Conservation (phyloP, 2,888 invertebrate species). For the Mesorhabditis sp. region DNA sequence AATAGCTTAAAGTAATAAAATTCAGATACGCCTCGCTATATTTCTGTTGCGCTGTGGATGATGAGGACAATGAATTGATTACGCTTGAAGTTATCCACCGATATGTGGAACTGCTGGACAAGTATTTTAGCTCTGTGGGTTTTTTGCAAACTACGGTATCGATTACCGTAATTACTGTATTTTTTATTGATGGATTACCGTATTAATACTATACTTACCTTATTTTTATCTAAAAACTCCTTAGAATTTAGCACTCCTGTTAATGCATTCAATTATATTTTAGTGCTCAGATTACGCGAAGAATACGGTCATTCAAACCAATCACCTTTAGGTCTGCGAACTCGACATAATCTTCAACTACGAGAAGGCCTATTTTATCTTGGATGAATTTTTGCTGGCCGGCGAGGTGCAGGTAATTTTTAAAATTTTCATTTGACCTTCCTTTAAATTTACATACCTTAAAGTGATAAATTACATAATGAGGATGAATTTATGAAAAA, state of each 20-base stretch:
- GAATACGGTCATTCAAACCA: no score
- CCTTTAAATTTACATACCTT: no score
- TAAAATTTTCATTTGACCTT: neutral
- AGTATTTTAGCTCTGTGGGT: constrained; percentile 99
- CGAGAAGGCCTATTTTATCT: constrained; percentile 97
- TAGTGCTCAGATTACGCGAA: constrained; percentile 21
- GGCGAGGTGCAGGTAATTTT: constrained; percentile 82
- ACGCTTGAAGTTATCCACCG: constrained; percentile 84
- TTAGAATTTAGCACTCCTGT: neutral
- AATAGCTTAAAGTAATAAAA: neutral
- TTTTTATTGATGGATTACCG: no score
- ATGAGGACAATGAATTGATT: constrained; percentile 92
- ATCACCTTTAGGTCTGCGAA: constrained; percentile 80
- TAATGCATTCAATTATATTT: constrained; percentile 11
- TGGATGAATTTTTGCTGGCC: constrained; percentile 91
- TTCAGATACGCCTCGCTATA: constrained; percentile 93
- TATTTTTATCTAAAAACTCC: no score
- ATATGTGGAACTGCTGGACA: constrained; percentile 96
- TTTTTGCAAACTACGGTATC: neutral
- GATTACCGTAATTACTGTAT: no score
- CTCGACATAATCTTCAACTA: constrained; percentile 99
- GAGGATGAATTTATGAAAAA: neutral
- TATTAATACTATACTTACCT: no score
- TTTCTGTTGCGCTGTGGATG: constrained; percentile 98
- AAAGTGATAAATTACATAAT: no score